Percentiles rank a stretch among this genome's conserved stretches.
Conservation (phyloP, 1,140 invertebrate species). For the Camponotus vicinus region DNA sequence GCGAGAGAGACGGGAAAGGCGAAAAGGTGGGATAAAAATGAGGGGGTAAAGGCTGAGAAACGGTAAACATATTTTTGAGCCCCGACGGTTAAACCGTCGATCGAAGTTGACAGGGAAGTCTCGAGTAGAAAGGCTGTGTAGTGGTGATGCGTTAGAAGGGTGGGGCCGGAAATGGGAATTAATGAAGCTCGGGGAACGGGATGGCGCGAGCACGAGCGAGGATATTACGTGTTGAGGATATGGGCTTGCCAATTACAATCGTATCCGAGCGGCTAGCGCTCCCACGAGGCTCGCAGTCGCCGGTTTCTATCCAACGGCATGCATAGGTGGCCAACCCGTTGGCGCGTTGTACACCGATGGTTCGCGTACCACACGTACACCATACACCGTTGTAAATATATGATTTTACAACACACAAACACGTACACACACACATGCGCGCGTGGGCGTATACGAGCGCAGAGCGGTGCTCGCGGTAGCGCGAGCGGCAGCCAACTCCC, state of each 20-base stretch:
- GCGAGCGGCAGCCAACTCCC: slow-evolving; percentile 29
- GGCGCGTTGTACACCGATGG: background rate
- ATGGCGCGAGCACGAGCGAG: slow-evolving; percentile 60
- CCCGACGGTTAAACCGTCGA: slow-evolving; percentile 62
- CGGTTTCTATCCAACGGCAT: slow-evolving; percentile 48
- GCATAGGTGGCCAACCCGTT: background rate
- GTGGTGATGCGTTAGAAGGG: background rate
- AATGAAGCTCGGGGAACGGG: slow-evolving; percentile 68
- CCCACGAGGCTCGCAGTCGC: slow-evolving; percentile 60
- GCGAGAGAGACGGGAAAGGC: background rate
- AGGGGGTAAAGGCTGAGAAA: slow-evolving; percentile 57
- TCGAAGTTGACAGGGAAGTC: slow-evolving; percentile 46
- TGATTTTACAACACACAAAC: background rate
- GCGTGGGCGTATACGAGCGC: slow-evolving; percentile 10
- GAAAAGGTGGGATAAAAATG: slow-evolving; percentile 50
- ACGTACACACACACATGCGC: background rate
- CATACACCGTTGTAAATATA: slow-evolving; percentile 24
- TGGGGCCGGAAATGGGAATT: slow-evolving; percentile 71
- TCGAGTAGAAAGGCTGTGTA: slow-evolving; percentile 46
- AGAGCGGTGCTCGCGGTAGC: background rate
- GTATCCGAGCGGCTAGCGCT: slow-evolving; percentile 70
- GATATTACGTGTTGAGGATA: slow-evolving; percentile 77
- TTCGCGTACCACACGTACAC: background rate
- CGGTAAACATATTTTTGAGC: slow-evolving; percentile 59
- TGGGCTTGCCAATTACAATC: slow-evolving; percentile 77